A percentile compares a stretch with the other conserved stretches of the same genome.
These are phyloP conservation scores for Andrena minutula DNA, from an alignment of 2,888 invertebrate species.

Conservation along the genomic window DNA sequence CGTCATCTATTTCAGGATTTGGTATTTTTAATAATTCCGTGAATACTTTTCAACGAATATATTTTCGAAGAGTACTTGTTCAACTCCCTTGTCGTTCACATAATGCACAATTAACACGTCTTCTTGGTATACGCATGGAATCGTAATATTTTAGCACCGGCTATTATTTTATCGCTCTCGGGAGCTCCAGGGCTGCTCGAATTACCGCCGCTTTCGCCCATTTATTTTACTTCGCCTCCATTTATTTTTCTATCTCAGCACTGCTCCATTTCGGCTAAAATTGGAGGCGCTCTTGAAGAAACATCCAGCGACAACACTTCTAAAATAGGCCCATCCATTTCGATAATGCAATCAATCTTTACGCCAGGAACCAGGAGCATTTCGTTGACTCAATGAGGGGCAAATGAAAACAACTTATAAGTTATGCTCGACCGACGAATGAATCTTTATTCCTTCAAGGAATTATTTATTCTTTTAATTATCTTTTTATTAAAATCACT, in stretches of 20 bases:
- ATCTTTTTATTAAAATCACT: too few relatives aligned
- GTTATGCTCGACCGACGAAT: too few relatives aligned
- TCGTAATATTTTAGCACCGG: slow-evolving; percentile 8
- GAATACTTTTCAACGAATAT: neutral
- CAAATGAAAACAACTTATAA: too few relatives aligned
- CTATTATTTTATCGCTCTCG: slow-evolving; percentile 35
- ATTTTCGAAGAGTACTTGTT: neutral
- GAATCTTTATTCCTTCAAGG: too few relatives aligned
- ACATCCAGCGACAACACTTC: neutral
- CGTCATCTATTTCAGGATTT: neutral
- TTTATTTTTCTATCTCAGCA: slow-evolving; percentile 32
- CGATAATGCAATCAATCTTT: neutral
- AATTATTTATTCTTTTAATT: too few relatives aligned
- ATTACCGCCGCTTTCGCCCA: slow-evolving; percentile 21
- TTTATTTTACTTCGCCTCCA: slow-evolving; percentile 40
- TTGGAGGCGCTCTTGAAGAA: slow-evolving; percentile 2
- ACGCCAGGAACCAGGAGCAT: neutral
- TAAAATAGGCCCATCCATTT: neutral
- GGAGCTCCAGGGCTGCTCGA: slow-evolving; percentile 10
- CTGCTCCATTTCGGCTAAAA: slow-evolving; percentile 25
- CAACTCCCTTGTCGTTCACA: neutral
- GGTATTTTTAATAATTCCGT: neutral
- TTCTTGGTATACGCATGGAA: neutral
- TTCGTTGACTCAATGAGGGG: neutral
- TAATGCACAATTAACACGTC: neutral